phyloP scores from a whole-genome alignment of 1,140 invertebrate genomes.

The Bradynema listronoti region DNA sequence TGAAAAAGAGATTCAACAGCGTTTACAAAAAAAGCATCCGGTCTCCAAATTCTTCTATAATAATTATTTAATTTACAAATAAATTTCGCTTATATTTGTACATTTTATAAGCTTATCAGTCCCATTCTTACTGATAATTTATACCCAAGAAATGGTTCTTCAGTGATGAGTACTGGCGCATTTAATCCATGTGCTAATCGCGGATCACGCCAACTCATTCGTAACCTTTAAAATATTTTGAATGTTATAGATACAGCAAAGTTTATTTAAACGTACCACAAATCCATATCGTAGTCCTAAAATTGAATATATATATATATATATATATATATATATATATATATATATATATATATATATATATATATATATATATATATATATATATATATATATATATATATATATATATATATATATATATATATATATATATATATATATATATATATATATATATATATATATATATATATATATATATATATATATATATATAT shows the following conservation, averaged over 20 bases:
- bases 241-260: not conserved
- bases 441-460: too few species aligned
- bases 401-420: too few species aligned
- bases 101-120: too few species aligned
- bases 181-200: slow-evolving; percentile 50
- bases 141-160: slow-evolving; percentile 51
- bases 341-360: too few species aligned
- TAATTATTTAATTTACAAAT: not conserved
- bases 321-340: too few species aligned
- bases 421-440: too few species aligned
- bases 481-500: too few species aligned
- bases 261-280: slow-evolving; percentile 33
- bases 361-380: too few species aligned
- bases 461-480: too few species aligned
- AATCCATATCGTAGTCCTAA: slow-evolving; percentile 57
- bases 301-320: too few species aligned
- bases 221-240: slow-evolving; percentile 24
- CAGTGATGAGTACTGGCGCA: slow-evolving; percentile 51
- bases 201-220: slow-evolving; percentile 56
- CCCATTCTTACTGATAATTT: too few species aligned
- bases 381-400: too few species aligned
- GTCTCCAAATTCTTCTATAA: slow-evolving; percentile 50
- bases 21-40: slow-evolving; percentile 56
- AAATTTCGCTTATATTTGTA: not conserved
- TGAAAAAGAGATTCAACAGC: slow-evolving; percentile 51